A percentile compares a stretch with the other conserved stretches of the same genome.
Evolutionary conservation across 2,888 invertebrate genomes (phyloP).

Genomic region (Pollenia labialis): DNA sequence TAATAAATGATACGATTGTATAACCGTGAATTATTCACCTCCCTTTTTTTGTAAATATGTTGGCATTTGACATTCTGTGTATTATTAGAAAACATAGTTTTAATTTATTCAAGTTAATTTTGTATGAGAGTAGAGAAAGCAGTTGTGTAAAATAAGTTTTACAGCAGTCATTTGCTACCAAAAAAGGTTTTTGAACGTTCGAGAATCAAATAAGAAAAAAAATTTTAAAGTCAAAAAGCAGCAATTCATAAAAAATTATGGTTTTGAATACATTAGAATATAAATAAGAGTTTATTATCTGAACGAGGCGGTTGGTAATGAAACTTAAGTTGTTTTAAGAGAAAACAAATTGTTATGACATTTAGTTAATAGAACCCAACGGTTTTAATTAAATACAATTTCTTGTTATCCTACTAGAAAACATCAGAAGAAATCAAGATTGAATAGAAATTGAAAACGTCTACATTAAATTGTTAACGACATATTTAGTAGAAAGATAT

Average conservation of each 20-base stretch:
- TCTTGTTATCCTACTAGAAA: not conserved
- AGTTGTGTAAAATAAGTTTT: conserved; percentile 11
- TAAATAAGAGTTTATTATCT: conserved; percentile 33
- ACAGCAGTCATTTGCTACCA: not conserved
- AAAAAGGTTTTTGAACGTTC: conserved; percentile 67
- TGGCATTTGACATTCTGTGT: not conserved
- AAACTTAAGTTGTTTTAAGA: conserved; percentile 27
- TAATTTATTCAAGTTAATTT: conserved; percentile 54
- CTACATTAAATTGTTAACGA: too few species aligned
- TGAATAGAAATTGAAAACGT: not conserved
- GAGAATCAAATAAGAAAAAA: conserved; percentile 81
- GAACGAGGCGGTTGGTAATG: not conserved
- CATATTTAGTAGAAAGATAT: too few species aligned
- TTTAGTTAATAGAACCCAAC: not conserved
- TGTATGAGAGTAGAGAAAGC: not conserved
- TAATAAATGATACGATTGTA: conserved; percentile 33
- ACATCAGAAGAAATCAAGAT: not conserved
- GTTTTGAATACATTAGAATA: conserved; percentile 23
- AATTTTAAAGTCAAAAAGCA: conserved; percentile 76
- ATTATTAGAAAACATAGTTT: conserved; percentile 2
- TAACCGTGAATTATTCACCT: conserved; percentile 36
- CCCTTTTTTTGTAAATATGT: not conserved
- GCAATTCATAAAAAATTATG: conserved; percentile 45
- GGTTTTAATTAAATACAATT: conserved; percentile 12
- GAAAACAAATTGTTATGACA: conserved; percentile 39